phyloP scores from a whole-genome alignment of 2,797 vertebrate genomes.

The Tinamus major region DNA sequence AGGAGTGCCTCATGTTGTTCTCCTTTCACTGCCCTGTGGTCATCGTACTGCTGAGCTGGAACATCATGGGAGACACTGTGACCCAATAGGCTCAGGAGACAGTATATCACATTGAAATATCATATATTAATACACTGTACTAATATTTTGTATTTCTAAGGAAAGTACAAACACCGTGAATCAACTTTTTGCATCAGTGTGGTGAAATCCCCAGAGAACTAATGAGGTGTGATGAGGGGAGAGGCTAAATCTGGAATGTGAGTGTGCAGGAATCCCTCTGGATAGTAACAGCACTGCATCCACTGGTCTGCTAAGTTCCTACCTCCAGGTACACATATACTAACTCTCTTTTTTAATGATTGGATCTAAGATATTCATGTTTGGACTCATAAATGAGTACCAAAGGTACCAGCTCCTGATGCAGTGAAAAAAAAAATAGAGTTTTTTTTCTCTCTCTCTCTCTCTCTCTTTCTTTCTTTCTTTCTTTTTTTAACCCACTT shows the following conservation, averaged over 20 bases:
- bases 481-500: neutral
- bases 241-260: neutral
- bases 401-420: neutral
- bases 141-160: neutral
- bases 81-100: neutral
- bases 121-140: neutral
- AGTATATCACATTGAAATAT: neutral
- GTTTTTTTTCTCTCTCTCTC: neutral
- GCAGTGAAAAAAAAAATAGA: neutral
- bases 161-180: neutral
- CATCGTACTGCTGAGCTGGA: neutral
- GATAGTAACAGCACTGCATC: neutral
- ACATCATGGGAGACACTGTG: neutral
- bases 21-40: neutral
- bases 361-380: fast-evolving
- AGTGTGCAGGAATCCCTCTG: neutral
- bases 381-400: neutral
- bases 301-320: neutral
- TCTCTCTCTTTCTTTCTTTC: too few relatives aligned
- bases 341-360: neutral
- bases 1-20: neutral
- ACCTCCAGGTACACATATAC: neutral
- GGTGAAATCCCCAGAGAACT: neutral
- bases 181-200: neutral
- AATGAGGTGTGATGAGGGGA: neutral